Evolutionary conservation across 37 sponge, comb jelly and placozoan genomes (phyloP).

Genomic region (Hormiphora californensis): DNA sequence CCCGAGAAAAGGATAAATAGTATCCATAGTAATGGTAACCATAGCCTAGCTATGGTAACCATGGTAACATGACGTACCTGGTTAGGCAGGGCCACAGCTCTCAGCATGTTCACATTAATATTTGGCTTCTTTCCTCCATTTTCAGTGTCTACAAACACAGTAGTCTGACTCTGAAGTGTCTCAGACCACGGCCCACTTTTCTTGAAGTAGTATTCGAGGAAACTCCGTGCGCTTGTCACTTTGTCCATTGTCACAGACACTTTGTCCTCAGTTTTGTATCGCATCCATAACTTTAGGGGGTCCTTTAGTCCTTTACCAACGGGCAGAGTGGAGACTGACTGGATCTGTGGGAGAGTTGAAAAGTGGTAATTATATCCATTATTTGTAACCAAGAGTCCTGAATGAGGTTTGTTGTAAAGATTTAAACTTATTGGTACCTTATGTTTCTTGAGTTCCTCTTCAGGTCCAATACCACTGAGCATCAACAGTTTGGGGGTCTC

Average conservation of each 20-base stretch:
- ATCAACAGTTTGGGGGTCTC: conserved; percentile 31
- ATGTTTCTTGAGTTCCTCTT: conserved; percentile 29
- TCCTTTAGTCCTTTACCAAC: conserved; percentile 29
- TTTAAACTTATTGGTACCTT: not conserved
- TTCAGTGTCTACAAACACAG: conserved; percentile 1
- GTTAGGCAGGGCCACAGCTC: conserved; percentile 6
- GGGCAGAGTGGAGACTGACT: not conserved
- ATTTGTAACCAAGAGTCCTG: not conserved
- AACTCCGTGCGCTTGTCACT: not conserved
- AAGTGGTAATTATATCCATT: not conserved
- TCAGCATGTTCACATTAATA: conserved; percentile 8
- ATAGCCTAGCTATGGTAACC: too few relatives aligned
- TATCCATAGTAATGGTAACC: too few relatives aligned
- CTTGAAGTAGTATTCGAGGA: conserved; percentile 8
- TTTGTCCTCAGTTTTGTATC: not conserved
- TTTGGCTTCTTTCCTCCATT: not conserved
- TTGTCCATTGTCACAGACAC: not conserved
- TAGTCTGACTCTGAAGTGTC: not conserved
- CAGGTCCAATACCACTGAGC: not conserved
- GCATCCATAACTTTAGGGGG: not conserved
- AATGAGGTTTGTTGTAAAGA: too few relatives aligned
- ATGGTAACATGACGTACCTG: not conserved
- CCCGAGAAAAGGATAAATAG: too few relatives aligned
- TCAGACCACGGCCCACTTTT: conserved; percentile 4
- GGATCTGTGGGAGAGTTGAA: not conserved